phyloP scores from a whole-genome alignment of 2,797 vertebrate genomes.

The Parauchenoglanis punctatus region DNA sequence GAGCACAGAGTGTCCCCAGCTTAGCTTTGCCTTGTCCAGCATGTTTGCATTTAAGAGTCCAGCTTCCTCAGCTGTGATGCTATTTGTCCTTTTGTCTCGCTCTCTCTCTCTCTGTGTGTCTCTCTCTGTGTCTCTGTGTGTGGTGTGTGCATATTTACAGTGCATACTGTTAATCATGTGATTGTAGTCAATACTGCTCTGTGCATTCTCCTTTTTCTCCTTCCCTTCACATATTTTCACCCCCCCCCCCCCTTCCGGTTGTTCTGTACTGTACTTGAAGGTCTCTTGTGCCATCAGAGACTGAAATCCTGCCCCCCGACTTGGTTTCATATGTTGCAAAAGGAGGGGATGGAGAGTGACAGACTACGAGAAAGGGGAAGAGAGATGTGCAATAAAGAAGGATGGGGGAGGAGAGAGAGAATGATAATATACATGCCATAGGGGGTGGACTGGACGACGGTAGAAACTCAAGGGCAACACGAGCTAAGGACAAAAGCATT shows the following conservation, averaged over 20 bases:
- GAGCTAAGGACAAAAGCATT: conserved; percentile 83
- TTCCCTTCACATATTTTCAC: conserved; percentile 49
- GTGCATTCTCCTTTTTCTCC: conserved; percentile 59
- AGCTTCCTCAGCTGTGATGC: conserved; percentile 61
- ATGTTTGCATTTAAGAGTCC: conserved; percentile 39
- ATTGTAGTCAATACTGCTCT: conserved; percentile 68
- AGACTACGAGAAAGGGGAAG: conserved; percentile 70
- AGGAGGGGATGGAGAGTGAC: conserved; percentile 77
- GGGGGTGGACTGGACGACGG: conserved; percentile 70
- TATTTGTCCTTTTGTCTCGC: conserved; percentile 66
- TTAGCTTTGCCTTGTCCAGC: conserved; percentile 48
- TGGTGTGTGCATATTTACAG: conserved; percentile 22
- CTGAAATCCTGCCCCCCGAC: conserved; percentile 80
- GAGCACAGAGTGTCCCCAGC: conserved; percentile 34
- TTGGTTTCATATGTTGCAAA: conserved; percentile 82
- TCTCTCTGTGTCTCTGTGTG: not conserved
- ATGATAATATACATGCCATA: conserved; percentile 36
- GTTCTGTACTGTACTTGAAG: conserved; percentile 72
- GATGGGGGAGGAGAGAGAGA: conserved; percentile 49
- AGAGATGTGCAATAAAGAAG: conserved; percentile 47
- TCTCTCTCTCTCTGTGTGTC: conserved; percentile 46
- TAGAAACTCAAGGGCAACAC: conserved; percentile 84
- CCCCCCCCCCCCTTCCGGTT: conserved; percentile 53
- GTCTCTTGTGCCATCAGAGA: conserved; percentile 74
- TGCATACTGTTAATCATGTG: conserved; percentile 64